Evolutionary conservation across 2,113 vertebrate genomes (phyloP), one percentile per base, ranked within the genome.

Genomic region (Labrus mixtus): DNA sequence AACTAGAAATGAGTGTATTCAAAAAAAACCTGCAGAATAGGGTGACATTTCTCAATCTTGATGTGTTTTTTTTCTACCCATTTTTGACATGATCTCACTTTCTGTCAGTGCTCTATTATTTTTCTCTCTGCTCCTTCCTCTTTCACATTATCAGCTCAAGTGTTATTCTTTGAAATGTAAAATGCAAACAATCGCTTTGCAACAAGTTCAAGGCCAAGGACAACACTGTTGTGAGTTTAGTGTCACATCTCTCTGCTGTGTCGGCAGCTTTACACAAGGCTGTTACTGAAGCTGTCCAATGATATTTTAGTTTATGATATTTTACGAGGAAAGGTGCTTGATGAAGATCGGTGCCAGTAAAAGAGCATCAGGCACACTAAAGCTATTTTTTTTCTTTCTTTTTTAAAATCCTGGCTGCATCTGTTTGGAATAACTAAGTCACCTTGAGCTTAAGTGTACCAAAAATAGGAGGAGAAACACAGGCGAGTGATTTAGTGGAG

Each of bases 401-500:
- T n/a, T n/a, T n/a, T n/a, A n/a, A 41, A 23, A 83, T 68, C 62
- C 46, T 33, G 8, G 41, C 36, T 39, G 45, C 51, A 80, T 51
- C 67, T 76, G 62, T 64, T 80, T 80, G 45, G 63, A 76, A 79
- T 72, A 20, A 53, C 41, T 46, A 67, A 72, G 11, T 84, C 77
- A 68, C 68, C 73, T 84, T 84, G 56, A 73, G 68, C 37, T 33
- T 41, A 41, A 63, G 15, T 48, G 17, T 80, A 43, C 45, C 56
- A 62, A 36, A 33, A 68, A 46, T 23, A n/a, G 36, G 62, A 63
- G 50, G 12, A 45, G 36, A 43, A 10, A 2, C 23, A 9, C 33
- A 61, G 10, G 50, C 16, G 50, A 54, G 54, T 41, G 69, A 74
- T 62, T 78, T 56, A 70, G 20, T 41, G 13, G n/a, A 8, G 62